phyloP scores from a whole-genome alignment of 1,140 invertebrate species.

The Phthorimaea operculella region DNA sequence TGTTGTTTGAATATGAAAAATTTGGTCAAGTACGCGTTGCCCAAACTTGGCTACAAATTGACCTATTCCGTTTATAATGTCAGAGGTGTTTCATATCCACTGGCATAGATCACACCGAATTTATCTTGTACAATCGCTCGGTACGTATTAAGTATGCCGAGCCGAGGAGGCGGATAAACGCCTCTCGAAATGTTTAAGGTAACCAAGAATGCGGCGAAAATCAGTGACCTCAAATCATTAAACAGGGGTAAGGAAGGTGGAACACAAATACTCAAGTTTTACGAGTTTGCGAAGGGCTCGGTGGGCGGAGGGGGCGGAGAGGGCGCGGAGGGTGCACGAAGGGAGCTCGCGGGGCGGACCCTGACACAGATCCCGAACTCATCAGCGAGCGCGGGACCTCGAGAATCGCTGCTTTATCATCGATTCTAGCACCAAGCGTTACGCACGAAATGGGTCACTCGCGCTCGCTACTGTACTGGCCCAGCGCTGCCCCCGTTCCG shows the following conservation, averaged over 20 bases:
- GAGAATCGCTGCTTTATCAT: constrained; percentile 57
- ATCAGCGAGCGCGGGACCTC: constrained; percentile 55
- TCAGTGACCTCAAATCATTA: constrained; percentile 44
- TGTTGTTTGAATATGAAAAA: constrained; percentile 15
- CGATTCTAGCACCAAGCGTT: constrained; percentile 49
- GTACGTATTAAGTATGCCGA: background rate
- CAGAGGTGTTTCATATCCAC: constrained; percentile 2
- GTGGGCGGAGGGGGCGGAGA: constrained; percentile 24
- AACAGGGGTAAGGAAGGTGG: constrained; percentile 38
- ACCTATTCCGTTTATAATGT: constrained; percentile 10
- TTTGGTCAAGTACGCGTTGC: constrained; percentile 22
- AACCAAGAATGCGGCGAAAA: constrained; percentile 23
- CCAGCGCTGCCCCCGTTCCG: constrained; percentile 43
- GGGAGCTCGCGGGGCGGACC: constrained; percentile 50
- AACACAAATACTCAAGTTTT: constrained; percentile 55
- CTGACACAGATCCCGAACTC: constrained; percentile 62
- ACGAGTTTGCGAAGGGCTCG: constrained; percentile 39
- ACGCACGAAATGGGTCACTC: constrained; percentile 60
- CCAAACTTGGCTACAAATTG: constrained; percentile 13
- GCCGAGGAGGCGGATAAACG: background rate
- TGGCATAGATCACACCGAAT: too few species aligned
- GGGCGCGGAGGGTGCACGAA: constrained; percentile 36
- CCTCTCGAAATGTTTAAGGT: constrained; percentile 3
- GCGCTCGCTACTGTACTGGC: constrained; percentile 26
- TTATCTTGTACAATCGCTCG: too few species aligned